Base-by-base conservation (phyloP, 2,888 invertebrate genomes). In the Caenorhabditis becei region DNA sequence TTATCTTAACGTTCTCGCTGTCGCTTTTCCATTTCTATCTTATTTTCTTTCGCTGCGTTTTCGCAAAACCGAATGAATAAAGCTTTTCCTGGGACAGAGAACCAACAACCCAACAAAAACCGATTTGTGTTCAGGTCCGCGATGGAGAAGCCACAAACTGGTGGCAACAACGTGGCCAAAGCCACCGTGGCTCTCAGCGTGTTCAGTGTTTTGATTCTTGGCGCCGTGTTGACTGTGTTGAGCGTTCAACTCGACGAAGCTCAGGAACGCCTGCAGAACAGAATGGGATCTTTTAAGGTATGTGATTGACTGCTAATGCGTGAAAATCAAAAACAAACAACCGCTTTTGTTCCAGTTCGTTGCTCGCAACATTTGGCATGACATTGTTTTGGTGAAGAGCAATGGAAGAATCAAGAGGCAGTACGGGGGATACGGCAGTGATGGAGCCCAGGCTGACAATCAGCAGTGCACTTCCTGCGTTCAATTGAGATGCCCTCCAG, bases 401-500 rank as follows among this genome's bases (percentile, higher is more conserved):
- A 85, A 85, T 70, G 87, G 84, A 32, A 84, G 89, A 66, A 79
- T 81, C 71, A 82, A 82, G 54, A 84, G 89, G 71, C 90, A 89
- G 71, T 86, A 84, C 65, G 87, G 86, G 20, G 78, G 83, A 35
- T 80, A 78, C 35, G 80, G 80, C 51, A 58, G 51, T 28, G 66
- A 77, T 37, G 58, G 69, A 20, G 67, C 72, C 11, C 67, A 59
- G 28, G 83, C 84, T 8, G 90, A 87, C 54, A 82, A 75, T 35
- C 84, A 84, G 37, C 90, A 90, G 61, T 90, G 90, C 77, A 88
- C 89, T 18, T 87, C 87, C 8, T 91, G 91, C 70, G 89, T 91
- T 26, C 88, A 90, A 71, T 80, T 91, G 24, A 87, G 89, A 72
- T 91, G 91, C 71, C 89, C 91, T 54, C 89, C 90, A 28, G 91